Base-by-base conservation (phyloP, 1,140 invertebrate genomes). In the Drosophila sproati region DNA sequence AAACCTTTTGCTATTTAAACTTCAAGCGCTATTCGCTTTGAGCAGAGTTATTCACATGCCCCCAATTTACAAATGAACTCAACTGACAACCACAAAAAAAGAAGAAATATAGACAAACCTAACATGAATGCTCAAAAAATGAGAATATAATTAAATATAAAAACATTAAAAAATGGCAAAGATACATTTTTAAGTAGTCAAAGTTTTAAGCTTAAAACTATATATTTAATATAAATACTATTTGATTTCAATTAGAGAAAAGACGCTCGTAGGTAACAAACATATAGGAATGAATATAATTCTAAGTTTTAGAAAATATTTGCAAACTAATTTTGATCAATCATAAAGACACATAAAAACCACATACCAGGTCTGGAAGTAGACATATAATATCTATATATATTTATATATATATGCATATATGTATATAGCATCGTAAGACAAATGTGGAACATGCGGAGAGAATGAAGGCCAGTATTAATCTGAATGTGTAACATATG, bases 391-490 rank as follows among this genome's bases (percentile, higher is more conserved):
- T 34, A 47, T 8, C 5, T 12, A 64, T 39, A 56, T 10, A 69
- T 34, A 47, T 73, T 77, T 62, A 87, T 87, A 82, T 67, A 37
- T 41, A 43, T n/a, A 41, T 43, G 4, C 3, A n/a, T 43, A 50
- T n/a, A 41, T 43, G 4, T 4, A n/a, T 43, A 50, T 76, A 88
- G 68, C 64, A 41, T 55, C 37, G 52, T 51, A 66, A 68, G 59
- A 67, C 39, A 47, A 72, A 70, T 70, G 76, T 88, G 83, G 69
- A 78, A 66, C 78, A 61, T 52, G 67, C 52, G 54, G 41, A 43
- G 29, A 63, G 29, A 67, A n/a, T 43, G 39, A 43, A 77, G 43
- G 62, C 69, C 83, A 87, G 83, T 87, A 88, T 87, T 88, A 87
- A 41, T 71, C 52, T 77, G 5, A 69, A 61, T 31, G 5, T 56